These are phyloP conservation scores for Spicauda simplicius DNA, from an alignment of 2,888 invertebrate genomes.

Conservation along the genomic window DNA sequence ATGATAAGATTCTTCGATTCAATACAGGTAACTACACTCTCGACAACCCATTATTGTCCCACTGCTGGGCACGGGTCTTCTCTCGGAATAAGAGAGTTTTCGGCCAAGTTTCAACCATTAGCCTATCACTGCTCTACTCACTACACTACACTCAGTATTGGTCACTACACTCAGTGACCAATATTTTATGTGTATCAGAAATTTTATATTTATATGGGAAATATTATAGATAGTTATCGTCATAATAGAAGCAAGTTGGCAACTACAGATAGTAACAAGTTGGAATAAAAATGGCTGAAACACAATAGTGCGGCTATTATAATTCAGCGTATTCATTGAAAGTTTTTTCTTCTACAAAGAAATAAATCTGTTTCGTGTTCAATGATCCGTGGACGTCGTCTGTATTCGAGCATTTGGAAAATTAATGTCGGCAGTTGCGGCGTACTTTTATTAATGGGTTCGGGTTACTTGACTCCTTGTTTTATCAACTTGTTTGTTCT, in stretches of 20 bases:
- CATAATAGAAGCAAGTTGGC: neutral
- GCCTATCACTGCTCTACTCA: no score
- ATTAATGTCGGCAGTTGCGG: slow-evolving; percentile 33
- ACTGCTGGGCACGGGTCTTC: no score
- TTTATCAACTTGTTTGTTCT: slow-evolving; percentile 11
- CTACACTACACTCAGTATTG: no score
- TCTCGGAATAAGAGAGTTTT: no score
- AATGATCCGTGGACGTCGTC: slow-evolving; percentile 27
- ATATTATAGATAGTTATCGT: no score
- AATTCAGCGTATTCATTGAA: neutral
- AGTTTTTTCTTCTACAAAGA: slow-evolving; percentile 19
- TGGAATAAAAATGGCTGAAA: neutral
- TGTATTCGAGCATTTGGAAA: slow-evolving; percentile 30
- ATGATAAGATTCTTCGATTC: no score
- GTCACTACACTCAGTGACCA: no score
- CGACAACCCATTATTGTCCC: no score
- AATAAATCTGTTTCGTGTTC: slow-evolving; percentile 20
- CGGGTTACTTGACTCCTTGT: slow-evolving; percentile 30
- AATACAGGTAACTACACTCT: no score
- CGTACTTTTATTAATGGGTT: slow-evolving; percentile 18
- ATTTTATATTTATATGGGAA: no score
- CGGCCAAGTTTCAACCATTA: no score
- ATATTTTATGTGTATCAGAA: no score
- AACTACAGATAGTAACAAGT: neutral
- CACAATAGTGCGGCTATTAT: neutral